Conservation (phyloP, 2,888 invertebrate species). For the Metopia argyrocephala region DNA sequence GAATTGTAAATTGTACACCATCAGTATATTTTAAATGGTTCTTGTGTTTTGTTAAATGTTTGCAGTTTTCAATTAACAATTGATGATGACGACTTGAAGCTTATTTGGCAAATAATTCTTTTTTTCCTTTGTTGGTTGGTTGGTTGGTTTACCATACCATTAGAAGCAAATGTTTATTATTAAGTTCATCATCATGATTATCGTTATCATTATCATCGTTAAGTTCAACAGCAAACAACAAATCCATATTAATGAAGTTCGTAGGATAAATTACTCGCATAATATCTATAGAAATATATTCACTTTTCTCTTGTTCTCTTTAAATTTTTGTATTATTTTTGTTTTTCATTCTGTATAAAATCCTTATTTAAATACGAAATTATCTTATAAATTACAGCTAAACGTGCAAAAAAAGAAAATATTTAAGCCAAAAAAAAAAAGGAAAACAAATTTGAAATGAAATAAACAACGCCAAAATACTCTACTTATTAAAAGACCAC, state of each 20-base stretch:
- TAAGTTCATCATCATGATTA: conserved; percentile 27
- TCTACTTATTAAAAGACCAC: background rate
- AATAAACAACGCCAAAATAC: background rate
- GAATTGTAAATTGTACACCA: background rate
- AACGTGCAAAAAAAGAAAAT: conserved; percentile 39
- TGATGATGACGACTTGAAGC: background rate
- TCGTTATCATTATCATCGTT: conserved; percentile 23
- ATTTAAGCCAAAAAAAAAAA: conserved; percentile 1
- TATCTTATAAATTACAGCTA: conserved; percentile 40
- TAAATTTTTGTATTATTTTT: no score
- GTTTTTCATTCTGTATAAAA: background rate
- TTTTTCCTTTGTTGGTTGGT: no score
- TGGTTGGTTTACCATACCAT: background rate
- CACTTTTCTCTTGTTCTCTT: background rate
- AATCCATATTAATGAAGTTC: conserved; percentile 20
- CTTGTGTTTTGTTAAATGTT: conserved; percentile 50
- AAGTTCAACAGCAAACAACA: background rate
- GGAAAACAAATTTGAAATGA: background rate
- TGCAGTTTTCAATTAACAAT: conserved; percentile 53
- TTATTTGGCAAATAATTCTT: background rate
- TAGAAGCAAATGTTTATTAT: conserved; percentile 1
- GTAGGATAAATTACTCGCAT: conserved; percentile 3
- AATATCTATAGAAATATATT: background rate
- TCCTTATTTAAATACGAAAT: conserved; percentile 14
- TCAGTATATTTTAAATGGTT: background rate